Conservation (phyloP, 2,797 vertebrate genomes). For the Pipistrellus kuhlii region DNA sequence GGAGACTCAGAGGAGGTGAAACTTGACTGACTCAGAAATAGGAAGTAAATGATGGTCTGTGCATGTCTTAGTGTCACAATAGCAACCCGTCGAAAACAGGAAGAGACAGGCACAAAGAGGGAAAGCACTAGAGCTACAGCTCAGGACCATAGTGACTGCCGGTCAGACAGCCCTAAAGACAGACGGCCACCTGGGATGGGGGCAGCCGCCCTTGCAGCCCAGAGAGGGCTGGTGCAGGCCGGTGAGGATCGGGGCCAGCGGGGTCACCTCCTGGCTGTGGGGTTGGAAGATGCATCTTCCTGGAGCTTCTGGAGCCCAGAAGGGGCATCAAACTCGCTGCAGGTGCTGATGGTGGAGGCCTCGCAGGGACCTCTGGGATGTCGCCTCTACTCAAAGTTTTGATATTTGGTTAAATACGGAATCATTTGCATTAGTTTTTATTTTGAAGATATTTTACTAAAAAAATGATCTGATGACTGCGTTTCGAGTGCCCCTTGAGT, state of each 20-base stretch:
- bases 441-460: not conserved
- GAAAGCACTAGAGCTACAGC: constrained; percentile 61
- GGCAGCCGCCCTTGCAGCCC: fast-evolving
- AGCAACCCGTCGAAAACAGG: constrained; percentile 86
- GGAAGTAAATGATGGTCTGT: constrained; percentile 82
- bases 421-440: not conserved
- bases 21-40: constrained; percentile 79
- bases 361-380: not conserved
- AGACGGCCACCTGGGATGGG: not conserved
- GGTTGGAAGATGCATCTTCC: fast-evolving
- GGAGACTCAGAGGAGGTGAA: constrained; percentile 72
- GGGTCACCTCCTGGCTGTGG: fast-evolving
- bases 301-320: not conserved
- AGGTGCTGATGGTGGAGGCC: fast-evolving
- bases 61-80: constrained; percentile 71
- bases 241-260: fast-evolving
- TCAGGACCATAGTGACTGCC: not conserved
- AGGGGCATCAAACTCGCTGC: fast-evolving
- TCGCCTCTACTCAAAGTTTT: not conserved
- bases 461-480: not conserved
- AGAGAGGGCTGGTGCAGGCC: not conserved
- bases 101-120: constrained; percentile 79
- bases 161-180: not conserved
- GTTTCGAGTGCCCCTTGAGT: not conserved
- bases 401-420: not conserved